These are phyloP conservation scores for Vidua chalybeata DNA, from an alignment of 2,113 vertebrate genomes.

Conservation along the genomic window DNA sequence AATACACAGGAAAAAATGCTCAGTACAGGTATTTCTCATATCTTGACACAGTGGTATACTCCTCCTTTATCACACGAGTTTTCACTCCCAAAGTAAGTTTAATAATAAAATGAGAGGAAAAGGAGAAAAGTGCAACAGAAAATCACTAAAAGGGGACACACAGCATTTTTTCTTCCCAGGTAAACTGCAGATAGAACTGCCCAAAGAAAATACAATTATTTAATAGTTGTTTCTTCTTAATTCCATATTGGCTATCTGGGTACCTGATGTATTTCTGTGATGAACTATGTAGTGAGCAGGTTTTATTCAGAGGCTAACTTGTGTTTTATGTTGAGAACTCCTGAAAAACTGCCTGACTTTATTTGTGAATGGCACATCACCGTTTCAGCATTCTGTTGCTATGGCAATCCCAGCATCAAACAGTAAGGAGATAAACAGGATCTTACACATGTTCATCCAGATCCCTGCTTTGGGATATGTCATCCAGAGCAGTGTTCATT, in stretches of 20 bases:
- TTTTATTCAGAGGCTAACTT: background rate
- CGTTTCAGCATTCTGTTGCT: background rate
- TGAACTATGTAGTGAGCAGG: background rate
- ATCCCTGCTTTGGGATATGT: background rate
- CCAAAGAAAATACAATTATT: background rate
- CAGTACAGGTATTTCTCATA: background rate
- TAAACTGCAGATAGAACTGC: background rate
- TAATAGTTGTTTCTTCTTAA: background rate
- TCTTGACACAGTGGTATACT: background rate
- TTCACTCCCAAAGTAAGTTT: background rate
- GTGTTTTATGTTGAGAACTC: background rate
- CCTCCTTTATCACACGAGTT: background rate
- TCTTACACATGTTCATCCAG: background rate
- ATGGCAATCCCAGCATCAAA: background rate
- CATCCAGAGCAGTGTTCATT: background rate
- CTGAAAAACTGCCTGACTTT: background rate
- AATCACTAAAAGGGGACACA: background rate
- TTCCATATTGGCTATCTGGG: too few relatives aligned
- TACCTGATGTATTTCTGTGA: background rate
- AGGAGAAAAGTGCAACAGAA: background rate
- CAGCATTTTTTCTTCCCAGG: background rate
- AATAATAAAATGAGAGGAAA: background rate
- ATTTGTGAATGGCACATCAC: background rate
- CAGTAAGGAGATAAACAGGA: background rate
- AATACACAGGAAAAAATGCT: background rate